Conservation (phyloP, 2,888 invertebrate genomes). For the Spodoptera exigua region DNA sequence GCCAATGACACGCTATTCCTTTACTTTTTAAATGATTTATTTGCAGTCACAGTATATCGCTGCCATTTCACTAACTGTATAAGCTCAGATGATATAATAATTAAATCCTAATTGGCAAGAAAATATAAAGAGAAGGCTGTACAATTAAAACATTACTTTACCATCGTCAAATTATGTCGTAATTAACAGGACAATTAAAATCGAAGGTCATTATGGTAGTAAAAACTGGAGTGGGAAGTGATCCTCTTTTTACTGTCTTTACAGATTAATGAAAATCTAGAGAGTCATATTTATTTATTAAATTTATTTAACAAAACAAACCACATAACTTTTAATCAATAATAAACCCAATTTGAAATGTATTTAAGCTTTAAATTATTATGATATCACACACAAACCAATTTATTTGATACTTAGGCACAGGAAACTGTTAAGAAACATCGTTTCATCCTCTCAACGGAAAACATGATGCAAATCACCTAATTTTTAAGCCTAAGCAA, state of each 20-base stretch:
- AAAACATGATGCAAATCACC: conserved; percentile 46
- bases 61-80: conserved; percentile 43
- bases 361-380: not conserved
- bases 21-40: conserved; percentile 4
- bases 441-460: conserved; percentile 27
- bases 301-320: not conserved
- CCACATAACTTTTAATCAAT: no score
- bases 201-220: conserved; percentile 82
- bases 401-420: conserved; percentile 3
- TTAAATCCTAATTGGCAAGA: conserved; percentile 79
- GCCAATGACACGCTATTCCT: conserved; percentile 61
- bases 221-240: conserved; percentile 83
- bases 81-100: conserved; percentile 75
- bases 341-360: no score
- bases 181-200: conserved; percentile 84
- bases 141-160: conserved; percentile 88
- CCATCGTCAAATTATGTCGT: conserved; percentile 84
- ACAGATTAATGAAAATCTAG: conserved; percentile 64
- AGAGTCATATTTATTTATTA: conserved; percentile 20
- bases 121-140: conserved; percentile 73
- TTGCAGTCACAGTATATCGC: not conserved
- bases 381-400: not conserved
- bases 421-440: conserved; percentile 31
- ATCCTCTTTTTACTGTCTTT: conserved; percentile 75
- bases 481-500: conserved; percentile 47